Base-by-base conservation (phyloP, 2,113 vertebrate species). In the Rhinoptilus africanus region DNA sequence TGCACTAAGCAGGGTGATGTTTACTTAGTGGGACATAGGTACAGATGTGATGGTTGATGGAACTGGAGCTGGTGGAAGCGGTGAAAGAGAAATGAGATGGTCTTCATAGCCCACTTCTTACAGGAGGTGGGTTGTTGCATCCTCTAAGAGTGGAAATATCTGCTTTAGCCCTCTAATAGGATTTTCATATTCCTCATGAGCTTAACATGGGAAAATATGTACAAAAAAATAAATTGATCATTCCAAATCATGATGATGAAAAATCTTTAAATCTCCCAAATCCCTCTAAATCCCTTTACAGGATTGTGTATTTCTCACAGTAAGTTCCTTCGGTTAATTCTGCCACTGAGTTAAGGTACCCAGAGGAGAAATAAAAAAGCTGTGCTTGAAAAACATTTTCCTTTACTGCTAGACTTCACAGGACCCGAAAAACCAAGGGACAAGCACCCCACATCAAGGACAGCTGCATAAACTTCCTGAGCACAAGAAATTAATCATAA, bases 391-490 rank as follows among this genome's bases (percentile, higher is more conserved):
- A 94, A 95, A 87, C 39, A 64, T 54, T 97, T 92, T 88, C 82
- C 75, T 93, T 91, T 92, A 68, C 89, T 95, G 77, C 56, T 94
- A 63, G 84, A 94, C 80, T 94, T 92, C 69, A 76, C 63, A 84
- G 69, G 83, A 73, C 71, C 60, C 93, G 74, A 89, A 45, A 93
- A 92, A 81, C 39, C 75, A 92, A 72, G 68, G 56, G 78, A 89
- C 72, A 88, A 83, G 50, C 73, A 69, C 67, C 43, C 51, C 53
- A 72, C 34, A 89, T 86, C 88, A 96, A 88, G 74, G 82, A 83
- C 87, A 97, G 91, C 95, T 96, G 93, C 92, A 94, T 88, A 94
- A 96, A 95, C 95, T 93, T 94, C 94, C 94, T 96, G 86, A 94
- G 73, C 90, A 93, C 56, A 95, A 93, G 62, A 94, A 89, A 96